A percentile compares a stretch with the other conserved stretches of the same genome.
phyloP scores from a whole-genome alignment of 2,888 invertebrate genomes.

The Noctua janthina region DNA sequence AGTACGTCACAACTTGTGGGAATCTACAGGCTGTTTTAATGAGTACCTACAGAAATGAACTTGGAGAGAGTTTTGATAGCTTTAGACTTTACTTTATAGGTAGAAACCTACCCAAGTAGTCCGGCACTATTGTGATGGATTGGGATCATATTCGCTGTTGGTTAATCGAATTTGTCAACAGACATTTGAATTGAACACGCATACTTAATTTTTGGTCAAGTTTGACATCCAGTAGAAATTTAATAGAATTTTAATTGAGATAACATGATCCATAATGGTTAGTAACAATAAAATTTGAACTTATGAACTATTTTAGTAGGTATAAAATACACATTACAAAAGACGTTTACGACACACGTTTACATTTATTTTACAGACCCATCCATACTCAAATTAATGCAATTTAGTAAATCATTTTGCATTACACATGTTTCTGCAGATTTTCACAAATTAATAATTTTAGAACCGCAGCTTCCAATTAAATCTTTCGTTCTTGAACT shows the following conservation, averaged over 20 bases:
- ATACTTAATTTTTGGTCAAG: not conserved
- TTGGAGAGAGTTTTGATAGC: not conserved
- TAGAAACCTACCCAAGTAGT: not conserved
- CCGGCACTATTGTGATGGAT: not conserved
- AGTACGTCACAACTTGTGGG: conserved; percentile 14
- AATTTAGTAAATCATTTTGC: not conserved
- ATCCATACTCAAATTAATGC: not conserved
- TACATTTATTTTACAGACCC: not conserved
- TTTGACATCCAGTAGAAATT: not conserved
- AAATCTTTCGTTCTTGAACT: conserved; percentile 62
- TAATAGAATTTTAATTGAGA: too few species aligned
- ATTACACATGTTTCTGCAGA: not conserved
- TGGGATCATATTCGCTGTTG: not conserved
- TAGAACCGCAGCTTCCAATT: conserved; percentile 33
- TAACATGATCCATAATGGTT: not conserved
- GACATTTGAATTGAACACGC: not conserved
- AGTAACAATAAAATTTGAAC: not conserved
- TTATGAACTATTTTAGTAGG: not conserved
- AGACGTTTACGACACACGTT: not conserved
- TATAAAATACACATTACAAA: not conserved
- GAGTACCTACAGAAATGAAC: not conserved
- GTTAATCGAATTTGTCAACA: not conserved
- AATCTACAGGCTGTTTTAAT: not conserved
- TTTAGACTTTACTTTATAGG: not conserved
- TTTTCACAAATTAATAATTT: conserved; percentile 14